Evolutionary conservation across 2,888 invertebrate genomes (phyloP), one percentile per base, ranked within the genome.

Genomic region (Drosophila stalkeri): DNA sequence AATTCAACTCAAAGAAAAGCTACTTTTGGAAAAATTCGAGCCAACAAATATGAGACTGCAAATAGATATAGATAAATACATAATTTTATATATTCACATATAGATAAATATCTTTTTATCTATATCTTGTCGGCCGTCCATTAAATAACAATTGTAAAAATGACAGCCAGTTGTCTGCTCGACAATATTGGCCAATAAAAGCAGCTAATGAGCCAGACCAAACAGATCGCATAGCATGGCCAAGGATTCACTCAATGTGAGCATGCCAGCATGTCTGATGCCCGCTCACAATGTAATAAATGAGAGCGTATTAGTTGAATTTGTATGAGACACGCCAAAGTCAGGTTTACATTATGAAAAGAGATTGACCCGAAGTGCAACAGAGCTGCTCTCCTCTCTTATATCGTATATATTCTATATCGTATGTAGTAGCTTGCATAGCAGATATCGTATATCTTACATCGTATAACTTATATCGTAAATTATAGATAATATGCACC

Each of bases 211-310:
- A 75, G 55, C 54, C 54, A 65, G 64, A 27, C 72, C 49, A 66
- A 81, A 76, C 55, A 56, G 55, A 37, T 41, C 41, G 64, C 41
- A 71, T 37, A 35, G 72, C 86, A 90, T 79, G 79, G 86, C 83
- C 90, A 87, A 87, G 88, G 86, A 87, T 90, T 88, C 81, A 77
- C 81, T 81, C 80, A 75, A 37, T 59, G 64, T 46, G 46, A 62
- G 41, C 52, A 52, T 51, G 33, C 33, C 14, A 18, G 51, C 52
- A 11, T 54, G 33, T 14, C 33, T 37, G 0, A 37, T 54, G 27
- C 55, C 41, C 41, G 55, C 27, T 41, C 27, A 18, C 6, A 12
- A 11, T n/a, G 4, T 2, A 3, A 6, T 0, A 31, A 18, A 18
- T 12, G 9, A 2, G 4, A 18, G 41, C 11, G 7, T 55, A 27